A percentile compares a stretch with the other conserved stretches of the same genome.
phyloP scores from a whole-genome alignment of 2,113 vertebrate genomes.

The Eulacestoma nigropectus region DNA sequence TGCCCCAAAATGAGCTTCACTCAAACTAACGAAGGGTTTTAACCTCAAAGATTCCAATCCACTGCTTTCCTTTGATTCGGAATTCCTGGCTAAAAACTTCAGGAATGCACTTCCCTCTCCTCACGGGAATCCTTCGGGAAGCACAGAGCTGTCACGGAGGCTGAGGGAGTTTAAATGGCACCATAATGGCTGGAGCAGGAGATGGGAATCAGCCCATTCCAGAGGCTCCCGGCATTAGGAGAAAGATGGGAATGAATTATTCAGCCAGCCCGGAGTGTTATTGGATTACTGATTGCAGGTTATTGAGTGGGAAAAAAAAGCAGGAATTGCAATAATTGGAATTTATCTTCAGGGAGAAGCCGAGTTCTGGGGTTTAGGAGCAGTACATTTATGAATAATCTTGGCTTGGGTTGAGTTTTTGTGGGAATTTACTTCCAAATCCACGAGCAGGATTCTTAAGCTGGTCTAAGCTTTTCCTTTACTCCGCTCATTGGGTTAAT shows the following conservation, averaged over 20 bases:
- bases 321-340: background rate
- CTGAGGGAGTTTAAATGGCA: conserved; percentile 10
- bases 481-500: background rate
- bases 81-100: background rate
- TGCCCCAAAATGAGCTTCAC: background rate
- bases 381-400: background rate
- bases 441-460: background rate
- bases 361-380: background rate
- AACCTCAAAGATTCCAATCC: background rate
- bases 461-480: background rate
- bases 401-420: background rate
- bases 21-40: background rate
- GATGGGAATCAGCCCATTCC: conserved; percentile 14
- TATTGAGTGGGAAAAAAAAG: background rate
- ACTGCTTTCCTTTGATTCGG: background rate
- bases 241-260: background rate
- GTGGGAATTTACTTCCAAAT: background rate
- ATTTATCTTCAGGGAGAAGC: background rate
- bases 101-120: background rate
- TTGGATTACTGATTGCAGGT: background rate
- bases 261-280: background rate
- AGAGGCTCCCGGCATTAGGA: background rate
- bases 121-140: background rate
- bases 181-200: background rate
- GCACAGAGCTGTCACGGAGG: background rate